phyloP scores from a whole-genome alignment of 2,797 vertebrate species.

The Rhinogobio ventralis region DNA sequence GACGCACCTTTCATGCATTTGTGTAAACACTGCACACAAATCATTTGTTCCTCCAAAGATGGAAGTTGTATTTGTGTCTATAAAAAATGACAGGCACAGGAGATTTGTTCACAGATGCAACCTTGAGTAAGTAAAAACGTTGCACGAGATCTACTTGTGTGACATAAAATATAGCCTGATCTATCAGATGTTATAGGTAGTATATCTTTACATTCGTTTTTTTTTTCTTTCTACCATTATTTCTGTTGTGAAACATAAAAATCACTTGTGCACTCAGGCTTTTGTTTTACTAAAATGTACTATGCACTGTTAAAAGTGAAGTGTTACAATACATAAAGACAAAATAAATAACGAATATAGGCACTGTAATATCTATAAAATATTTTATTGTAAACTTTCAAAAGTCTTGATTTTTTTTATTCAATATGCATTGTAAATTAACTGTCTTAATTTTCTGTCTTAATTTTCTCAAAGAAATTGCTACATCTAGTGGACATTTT shows the following conservation, averaged over 20 bases:
- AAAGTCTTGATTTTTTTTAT: neutral
- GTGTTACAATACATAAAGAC: neutral
- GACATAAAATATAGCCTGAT: neutral
- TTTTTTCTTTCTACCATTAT: neutral
- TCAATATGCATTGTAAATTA: neutral
- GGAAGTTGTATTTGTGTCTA: neutral
- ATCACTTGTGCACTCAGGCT: neutral
- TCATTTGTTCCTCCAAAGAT: neutral
- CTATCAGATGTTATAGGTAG: neutral
- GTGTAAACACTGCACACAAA: conserved; percentile 28
- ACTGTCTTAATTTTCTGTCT: neutral
- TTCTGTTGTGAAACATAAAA: neutral
- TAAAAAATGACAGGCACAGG: neutral
- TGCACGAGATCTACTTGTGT: neutral
- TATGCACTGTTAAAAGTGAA: neutral
- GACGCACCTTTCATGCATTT: conserved; percentile 27
- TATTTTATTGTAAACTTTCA: neutral
- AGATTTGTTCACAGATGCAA: neutral
- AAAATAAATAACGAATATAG: neutral
- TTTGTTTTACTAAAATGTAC: neutral
- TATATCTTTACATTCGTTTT: neutral
- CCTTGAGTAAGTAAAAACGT: neutral
- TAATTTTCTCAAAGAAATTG: conserved; percentile 58
- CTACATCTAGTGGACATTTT: conserved; percentile 72
- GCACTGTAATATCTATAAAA: neutral